These are phyloP conservation scores for Dusona sp. DNA, from an alignment of 2,888 invertebrate genomes.

Conservation along the genomic window DNA sequence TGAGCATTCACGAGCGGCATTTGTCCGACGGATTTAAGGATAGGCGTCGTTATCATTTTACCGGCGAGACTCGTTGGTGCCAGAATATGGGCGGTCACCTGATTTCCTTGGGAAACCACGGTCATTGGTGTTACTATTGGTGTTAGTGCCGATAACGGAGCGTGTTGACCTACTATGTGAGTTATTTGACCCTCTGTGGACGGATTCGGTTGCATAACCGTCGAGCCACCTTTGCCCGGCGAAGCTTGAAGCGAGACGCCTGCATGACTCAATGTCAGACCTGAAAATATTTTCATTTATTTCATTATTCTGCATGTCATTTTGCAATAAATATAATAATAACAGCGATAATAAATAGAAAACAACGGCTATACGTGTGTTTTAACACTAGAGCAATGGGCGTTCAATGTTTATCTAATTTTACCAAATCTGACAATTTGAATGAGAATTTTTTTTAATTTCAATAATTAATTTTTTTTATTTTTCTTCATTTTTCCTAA, in stretches of 20 bases:
- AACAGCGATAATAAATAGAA: neutral
- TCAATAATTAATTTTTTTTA: no score
- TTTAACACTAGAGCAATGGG: neutral
- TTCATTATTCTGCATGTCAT: neutral
- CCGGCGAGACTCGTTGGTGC: constrained; percentile 88
- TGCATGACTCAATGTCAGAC: constrained; percentile 85
- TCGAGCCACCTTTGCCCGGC: constrained; percentile 77
- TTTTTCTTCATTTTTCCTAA: no score
- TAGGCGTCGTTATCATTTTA: constrained; percentile 87
- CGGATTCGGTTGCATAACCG: constrained; percentile 81
- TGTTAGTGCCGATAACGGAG: constrained; percentile 86
- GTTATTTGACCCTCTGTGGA: constrained; percentile 83
- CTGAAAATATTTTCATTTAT: constrained; percentile 70
- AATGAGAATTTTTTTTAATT: no score
- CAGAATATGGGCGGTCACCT: constrained; percentile 88
- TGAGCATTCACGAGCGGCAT: constrained; percentile 89
- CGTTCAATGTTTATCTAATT: no score
- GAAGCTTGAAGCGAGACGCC: constrained; percentile 84
- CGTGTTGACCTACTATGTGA: constrained; percentile 84
- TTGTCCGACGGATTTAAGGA: constrained; percentile 87
- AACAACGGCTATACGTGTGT: neutral
- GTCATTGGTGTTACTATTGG: constrained; percentile 86
- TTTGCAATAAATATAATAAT: neutral
- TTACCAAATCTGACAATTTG: no score
- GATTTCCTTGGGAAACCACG: constrained; percentile 88